Evolutionary conservation across 1,140 invertebrate genomes (phyloP), one percentile per base, ranked within the genome.

Genomic region (Mercenaria mercenaria): DNA sequence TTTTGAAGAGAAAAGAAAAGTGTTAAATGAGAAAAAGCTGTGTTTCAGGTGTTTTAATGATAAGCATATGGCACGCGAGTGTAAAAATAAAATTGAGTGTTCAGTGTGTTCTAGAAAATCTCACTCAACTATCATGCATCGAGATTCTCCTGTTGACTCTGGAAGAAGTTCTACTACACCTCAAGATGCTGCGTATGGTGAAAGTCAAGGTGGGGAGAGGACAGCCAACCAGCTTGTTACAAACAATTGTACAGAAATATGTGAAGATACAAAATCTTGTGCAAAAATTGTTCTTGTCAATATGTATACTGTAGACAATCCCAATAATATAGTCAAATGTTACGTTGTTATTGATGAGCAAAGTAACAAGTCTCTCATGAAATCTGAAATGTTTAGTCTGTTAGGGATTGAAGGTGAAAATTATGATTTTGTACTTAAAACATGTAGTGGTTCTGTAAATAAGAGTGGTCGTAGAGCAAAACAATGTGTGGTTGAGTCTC

Each of bases 181-280:
- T 10, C 43, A 47, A 18, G 43, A 18, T 18, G 18, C 43, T 8
- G 3, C 52, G 15, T 23, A 13, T 8, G 52, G 52, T 56, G 3
- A 4, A 23, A 8, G n/a, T 56, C 1, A 74, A 15, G 52, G 52
- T 23, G 52, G 52, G 50, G 29, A 90, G 23, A 8, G 52, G n/a
- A 15, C 20, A n/a, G 52, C 59, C 34, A 0, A 67, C 47, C 32
- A n/a, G n/a, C n/a, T n/a, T 34, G 26, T 2, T 1, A 26, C 10
- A 69, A 32, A 15, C n/a, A n/a, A n/a, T 34, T 41, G 47, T n/a
- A 50, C 29, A n/a, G 64, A 32, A 1, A 64, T 18, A n/a, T 13
- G 59, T 82, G 0, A 85, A 74, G 11, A 61, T 77, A 32, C 41
- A 15, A 91, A 77, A 39, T 91, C 91, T 1, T 91, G 91, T 52